A percentile compares a stretch with the other conserved stretches of the same genome.
phyloP scores from a whole-genome alignment of 2,888 invertebrate genomes.

The Acrocera orbiculus region DNA sequence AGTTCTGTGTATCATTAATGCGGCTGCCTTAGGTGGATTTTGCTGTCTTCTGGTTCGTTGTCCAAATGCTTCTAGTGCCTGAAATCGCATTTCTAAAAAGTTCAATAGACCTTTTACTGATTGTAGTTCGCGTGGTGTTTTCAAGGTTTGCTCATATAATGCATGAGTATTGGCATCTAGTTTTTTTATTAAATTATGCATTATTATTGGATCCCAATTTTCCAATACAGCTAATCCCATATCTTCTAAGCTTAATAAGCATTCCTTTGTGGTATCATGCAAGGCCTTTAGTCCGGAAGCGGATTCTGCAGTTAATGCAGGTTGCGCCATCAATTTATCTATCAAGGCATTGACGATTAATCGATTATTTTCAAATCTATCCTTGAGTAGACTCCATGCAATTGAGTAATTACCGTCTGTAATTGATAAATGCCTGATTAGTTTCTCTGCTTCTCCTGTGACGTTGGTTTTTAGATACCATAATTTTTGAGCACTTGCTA shows the following conservation, averaged over 20 bases:
- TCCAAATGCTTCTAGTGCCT: slow-evolving; percentile 2
- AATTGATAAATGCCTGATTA: slow-evolving; percentile 6
- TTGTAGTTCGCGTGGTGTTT: slow-evolving; percentile 5
- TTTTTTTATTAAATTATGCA: slow-evolving; percentile 5
- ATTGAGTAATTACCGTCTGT: slow-evolving; percentile 7
- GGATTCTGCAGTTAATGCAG: neutral
- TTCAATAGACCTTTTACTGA: slow-evolving; percentile 1
- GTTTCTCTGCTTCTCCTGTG: slow-evolving; percentile 6
- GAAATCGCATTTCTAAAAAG: slow-evolving; percentile 3
- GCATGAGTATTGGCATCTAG: slow-evolving; percentile 6
- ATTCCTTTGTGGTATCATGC: slow-evolving; percentile 7
- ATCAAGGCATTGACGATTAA: slow-evolving; percentile 6
- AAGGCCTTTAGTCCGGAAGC: slow-evolving; percentile 7
- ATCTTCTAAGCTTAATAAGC: slow-evolving; percentile 3
- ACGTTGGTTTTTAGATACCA: slow-evolving; percentile 9
- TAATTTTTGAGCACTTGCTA: slow-evolving; percentile 7
- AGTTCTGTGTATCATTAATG: too few species aligned
- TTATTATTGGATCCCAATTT: slow-evolving; percentile 5
- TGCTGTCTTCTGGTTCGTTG: neutral
- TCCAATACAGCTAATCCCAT: slow-evolving; percentile 2
- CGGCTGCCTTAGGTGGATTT: neutral
- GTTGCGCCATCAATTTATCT: slow-evolving; percentile 6
- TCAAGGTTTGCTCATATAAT: slow-evolving; percentile 6
- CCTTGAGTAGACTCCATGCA: slow-evolving; percentile 7
- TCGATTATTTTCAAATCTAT: slow-evolving; percentile 7